Conservation (phyloP, 2,797 vertebrate species). For the Champsocephalus gunnari region DNA sequence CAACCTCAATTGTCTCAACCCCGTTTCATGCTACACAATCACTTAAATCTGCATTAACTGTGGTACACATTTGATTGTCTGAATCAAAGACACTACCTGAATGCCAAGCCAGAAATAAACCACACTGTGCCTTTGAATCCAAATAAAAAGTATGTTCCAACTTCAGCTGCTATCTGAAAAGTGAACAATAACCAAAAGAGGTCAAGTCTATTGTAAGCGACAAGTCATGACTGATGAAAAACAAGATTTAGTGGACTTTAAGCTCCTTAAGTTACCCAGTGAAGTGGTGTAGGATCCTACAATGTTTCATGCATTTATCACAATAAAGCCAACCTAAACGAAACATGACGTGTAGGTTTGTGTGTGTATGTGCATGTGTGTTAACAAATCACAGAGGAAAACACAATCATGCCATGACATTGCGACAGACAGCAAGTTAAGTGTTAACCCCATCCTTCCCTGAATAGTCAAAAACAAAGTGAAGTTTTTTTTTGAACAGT, state of each 20-base stretch:
- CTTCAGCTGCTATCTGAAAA: slow-evolving; percentile 21
- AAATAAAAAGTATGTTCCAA: slow-evolving; percentile 29
- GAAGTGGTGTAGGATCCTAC: slow-evolving; percentile 64
- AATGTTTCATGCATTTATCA: slow-evolving; percentile 79
- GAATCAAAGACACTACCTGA: slow-evolving; percentile 61
- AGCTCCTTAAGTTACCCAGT: slow-evolving; percentile 51
- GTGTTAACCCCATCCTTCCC: slow-evolving; percentile 73
- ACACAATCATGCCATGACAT: slow-evolving; percentile 84
- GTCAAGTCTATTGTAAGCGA: slow-evolving; percentile 28
- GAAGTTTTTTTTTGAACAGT: slow-evolving; percentile 39
- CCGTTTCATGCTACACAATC: slow-evolving; percentile 46
- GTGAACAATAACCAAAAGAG: slow-evolving; percentile 18
- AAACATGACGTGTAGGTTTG: slow-evolving; percentile 60
- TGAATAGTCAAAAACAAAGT: slow-evolving; percentile 68
- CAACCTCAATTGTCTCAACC: slow-evolving; percentile 54
- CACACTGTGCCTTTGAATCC: slow-evolving; percentile 27
- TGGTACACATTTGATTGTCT: slow-evolving; percentile 84
- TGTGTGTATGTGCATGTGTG: slow-evolving; percentile 43
- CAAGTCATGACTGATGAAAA: slow-evolving; percentile 34
- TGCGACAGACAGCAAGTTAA: slow-evolving; percentile 75
- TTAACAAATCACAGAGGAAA: slow-evolving; percentile 79
- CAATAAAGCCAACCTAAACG: slow-evolving; percentile 65
- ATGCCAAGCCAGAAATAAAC: slow-evolving; percentile 57
- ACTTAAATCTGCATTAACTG: slow-evolving; percentile 58
- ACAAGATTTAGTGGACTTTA: slow-evolving; percentile 29